A percentile compares a stretch with the other conserved stretches of the same genome.
Conservation (phyloP, 2,797 vertebrate species). For the Lithobates sylvaticus region DNA sequence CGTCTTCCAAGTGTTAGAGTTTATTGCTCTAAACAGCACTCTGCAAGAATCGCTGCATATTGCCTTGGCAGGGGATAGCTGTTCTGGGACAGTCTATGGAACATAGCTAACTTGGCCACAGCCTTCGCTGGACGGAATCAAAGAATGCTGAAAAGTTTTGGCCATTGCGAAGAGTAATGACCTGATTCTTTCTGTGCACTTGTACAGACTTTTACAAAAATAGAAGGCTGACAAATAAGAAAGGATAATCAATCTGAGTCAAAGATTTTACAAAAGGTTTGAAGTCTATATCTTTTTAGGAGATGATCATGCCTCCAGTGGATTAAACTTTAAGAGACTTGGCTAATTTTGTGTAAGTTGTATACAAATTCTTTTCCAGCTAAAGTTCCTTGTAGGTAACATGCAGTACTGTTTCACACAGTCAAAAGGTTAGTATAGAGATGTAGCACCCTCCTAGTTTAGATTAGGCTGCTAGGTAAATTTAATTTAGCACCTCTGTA, state of each 20-base stretch:
- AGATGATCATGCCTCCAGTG: not conserved
- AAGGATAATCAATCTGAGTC: not conserved
- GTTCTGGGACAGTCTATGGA: constrained; percentile 51
- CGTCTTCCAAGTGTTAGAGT: constrained; percentile 39
- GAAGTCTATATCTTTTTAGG: not conserved
- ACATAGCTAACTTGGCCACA: constrained; percentile 49
- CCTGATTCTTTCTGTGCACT: constrained; percentile 45
- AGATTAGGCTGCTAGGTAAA: no score
- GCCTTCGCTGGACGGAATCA: constrained; percentile 20
- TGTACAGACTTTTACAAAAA: constrained; percentile 33
- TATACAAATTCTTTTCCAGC: not conserved
- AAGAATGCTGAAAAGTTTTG: constrained; percentile 37
- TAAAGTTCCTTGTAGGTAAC: not conserved
- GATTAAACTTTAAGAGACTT: not conserved
- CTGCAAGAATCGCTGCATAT: constrained; percentile 14
- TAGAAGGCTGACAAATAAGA: not conserved
- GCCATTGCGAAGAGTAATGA: constrained; percentile 45
- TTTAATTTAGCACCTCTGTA: no score
- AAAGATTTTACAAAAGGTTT: constrained; percentile 21
- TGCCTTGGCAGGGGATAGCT: constrained; percentile 46
- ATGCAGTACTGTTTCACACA: not conserved
- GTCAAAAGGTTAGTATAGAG: no score
- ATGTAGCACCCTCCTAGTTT: no score
- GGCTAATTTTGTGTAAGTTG: constrained; percentile 10
- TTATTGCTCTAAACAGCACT: constrained; percentile 31